phyloP scores from a whole-genome alignment of 2,888 invertebrate genomes.

The Diplolepis rosae region DNA sequence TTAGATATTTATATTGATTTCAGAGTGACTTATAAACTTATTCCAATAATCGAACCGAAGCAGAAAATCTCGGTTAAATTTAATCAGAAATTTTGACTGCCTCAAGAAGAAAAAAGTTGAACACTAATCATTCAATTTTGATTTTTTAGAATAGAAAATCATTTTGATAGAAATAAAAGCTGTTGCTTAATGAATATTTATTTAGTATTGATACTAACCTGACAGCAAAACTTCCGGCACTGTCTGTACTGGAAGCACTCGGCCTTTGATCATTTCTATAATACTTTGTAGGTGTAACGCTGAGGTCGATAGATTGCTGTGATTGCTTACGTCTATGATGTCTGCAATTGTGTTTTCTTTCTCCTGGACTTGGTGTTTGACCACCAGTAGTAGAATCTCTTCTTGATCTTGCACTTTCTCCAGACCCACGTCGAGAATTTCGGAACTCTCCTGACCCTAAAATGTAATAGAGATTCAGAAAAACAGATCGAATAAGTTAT shows the following conservation, averaged over 20 bases:
- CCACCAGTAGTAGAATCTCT: conserved; percentile 78
- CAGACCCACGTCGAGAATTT: conserved; percentile 79
- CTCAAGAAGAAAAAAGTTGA: no score
- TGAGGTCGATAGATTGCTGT: conserved; percentile 66
- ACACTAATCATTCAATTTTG: no score
- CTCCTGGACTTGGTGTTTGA: conserved; percentile 60
- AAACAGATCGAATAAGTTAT: neutral
- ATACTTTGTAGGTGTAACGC: conserved; percentile 69
- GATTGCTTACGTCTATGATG: conserved; percentile 71
- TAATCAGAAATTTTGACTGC: no score
- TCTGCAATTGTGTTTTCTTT: conserved; percentile 68
- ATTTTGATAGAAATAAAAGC: no score
- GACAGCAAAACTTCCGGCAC: conserved; percentile 67
- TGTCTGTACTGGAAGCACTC: conserved; percentile 81
- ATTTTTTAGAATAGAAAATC: no score
- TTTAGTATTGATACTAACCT: conserved; percentile 56
- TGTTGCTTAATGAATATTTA: no score
- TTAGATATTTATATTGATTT: no score
- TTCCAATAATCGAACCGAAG: neutral
- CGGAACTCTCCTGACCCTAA: conserved; percentile 79
- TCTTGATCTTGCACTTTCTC: conserved; percentile 82
- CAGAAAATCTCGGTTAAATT: no score
- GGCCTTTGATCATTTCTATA: conserved; percentile 82
- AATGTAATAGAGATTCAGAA: neutral
- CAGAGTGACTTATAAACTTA: no score